Base-by-base conservation (phyloP, 2,113 vertebrate genomes). In the Glaucomys volans region DNA sequence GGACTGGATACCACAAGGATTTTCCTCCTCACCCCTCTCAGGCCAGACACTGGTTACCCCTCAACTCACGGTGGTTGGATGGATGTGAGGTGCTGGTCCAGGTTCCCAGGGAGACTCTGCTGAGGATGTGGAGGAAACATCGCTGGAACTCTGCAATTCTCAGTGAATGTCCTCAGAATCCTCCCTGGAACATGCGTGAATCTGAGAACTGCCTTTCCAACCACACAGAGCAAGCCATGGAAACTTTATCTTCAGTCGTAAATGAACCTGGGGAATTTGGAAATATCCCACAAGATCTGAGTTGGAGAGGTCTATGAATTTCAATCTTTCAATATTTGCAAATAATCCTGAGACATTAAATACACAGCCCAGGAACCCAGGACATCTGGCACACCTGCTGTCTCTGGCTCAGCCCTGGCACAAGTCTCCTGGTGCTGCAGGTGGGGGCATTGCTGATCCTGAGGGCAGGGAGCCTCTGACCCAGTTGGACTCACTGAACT, bases 401-500 rank as follows among this genome's bases (percentile, higher is more conserved):
- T 64, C 40, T 50, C 81, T 32, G 74, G 91, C 80, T 93, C 74
- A 62, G 35, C 77, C 72, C 72, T 59, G 57, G 82, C 42, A 37
- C 66, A 93, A 95, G 67, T 91, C 75, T 90, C 26, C 0, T 86
- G 87, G 85, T 26, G n/a, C 52, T 8, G 74, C 72, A 76, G 97
- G 96, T 87, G 86, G n/a, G 98, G 94, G 97, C 81, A 84, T 1
- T 44, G 94, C 91, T 79, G 98, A 95, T 79, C 83, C 93, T 96
- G 0, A 4, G 96, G 92, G 97, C 71, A 97, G 96, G 80, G 50
- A 35, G 94, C 92, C 92, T 47, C 96, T 95, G 95, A 91, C 86
- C 20, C 90, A 95, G 82, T 97, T 98, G 90, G 93, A 97, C 90
- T 74, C 96, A 13, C 90, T 97, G 94, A 97, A 94, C 69, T 98